A percentile compares a stretch with the other conserved stretches of the same genome.
Evolutionary conservation across 2,888 invertebrate species (phyloP).

Genomic region (Pemphredon lugubris): DNA sequence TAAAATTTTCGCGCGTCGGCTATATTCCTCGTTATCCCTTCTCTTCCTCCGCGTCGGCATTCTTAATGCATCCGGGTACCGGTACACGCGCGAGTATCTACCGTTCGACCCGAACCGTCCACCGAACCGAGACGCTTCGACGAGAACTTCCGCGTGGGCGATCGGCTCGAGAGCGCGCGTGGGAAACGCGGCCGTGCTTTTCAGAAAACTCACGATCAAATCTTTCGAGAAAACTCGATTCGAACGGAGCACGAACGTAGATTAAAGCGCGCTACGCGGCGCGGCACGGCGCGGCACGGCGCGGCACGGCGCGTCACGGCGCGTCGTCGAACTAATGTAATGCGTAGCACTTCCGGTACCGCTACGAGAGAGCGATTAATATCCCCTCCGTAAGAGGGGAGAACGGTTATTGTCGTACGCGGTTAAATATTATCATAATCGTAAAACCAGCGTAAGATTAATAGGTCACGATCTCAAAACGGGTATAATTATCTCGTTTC

Average conservation of each 20-base stretch:
- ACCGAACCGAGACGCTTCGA: conserved; percentile 56
- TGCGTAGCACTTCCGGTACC: too few relatives aligned
- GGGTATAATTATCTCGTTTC: too few relatives aligned
- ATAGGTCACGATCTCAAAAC: too few relatives aligned
- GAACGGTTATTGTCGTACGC: too few relatives aligned
- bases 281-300: too few relatives aligned
- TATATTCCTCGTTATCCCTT: conserved; percentile 20
- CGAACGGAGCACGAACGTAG: not conserved
- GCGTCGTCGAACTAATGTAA: too few relatives aligned
- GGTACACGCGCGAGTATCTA: conserved; percentile 31
- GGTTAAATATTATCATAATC: too few relatives aligned
- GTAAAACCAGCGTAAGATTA: too few relatives aligned
- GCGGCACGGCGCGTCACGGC: too few relatives aligned
- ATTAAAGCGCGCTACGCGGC: too few relatives aligned
- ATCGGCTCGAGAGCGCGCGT: conserved; percentile 27
- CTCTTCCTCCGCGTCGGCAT: conserved; percentile 1
- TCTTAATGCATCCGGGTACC: conserved; percentile 47
- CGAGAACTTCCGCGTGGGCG: conserved; percentile 62
- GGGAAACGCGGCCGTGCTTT: conserved; percentile 39
- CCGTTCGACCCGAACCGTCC: conserved; percentile 53
- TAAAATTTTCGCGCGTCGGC: conserved; percentile 25
- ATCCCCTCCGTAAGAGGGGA: too few relatives aligned
- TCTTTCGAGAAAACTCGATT: conserved; percentile 12
- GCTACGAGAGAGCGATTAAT: too few relatives aligned
- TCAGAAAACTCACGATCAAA: conserved; percentile 32